Conservation (phyloP, 2,888 invertebrate species). For the Caenorhabditis angaria region DNA sequence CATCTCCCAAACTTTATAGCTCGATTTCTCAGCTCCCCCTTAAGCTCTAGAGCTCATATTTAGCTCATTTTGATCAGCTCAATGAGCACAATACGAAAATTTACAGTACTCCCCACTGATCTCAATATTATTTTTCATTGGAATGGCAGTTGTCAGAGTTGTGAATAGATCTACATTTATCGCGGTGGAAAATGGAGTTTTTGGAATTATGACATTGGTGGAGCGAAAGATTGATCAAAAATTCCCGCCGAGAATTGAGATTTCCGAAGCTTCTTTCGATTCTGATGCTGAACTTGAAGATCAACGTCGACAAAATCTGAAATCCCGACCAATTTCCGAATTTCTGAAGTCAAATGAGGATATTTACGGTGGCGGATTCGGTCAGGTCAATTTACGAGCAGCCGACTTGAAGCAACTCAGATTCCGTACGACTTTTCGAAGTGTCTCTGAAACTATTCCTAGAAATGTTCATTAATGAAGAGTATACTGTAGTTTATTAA, state of each 20-base stretch:
- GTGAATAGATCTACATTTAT: constrained; percentile 57
- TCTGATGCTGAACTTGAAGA: neutral
- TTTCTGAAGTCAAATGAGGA: constrained; percentile 53
- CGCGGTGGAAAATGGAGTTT: constrained; percentile 57
- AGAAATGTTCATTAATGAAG: too few species aligned
- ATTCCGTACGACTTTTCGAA: neutral
- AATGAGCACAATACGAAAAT: too few species aligned
- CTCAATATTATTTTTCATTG: constrained; percentile 54
- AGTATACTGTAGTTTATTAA: too few species aligned
- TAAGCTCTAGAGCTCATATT: too few species aligned
- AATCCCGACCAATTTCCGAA: constrained; percentile 53
- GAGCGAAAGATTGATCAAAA: constrained; percentile 19
- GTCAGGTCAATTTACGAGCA: constrained; percentile 50
- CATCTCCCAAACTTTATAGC: neutral
- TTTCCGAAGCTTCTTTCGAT: neutral
- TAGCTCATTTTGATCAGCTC: too few species aligned
- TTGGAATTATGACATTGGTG: constrained; percentile 42
- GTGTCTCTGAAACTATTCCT: neutral
- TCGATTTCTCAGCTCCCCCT: too few species aligned
- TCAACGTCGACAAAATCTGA: constrained; percentile 37
- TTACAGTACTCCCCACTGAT: constrained; percentile 45
- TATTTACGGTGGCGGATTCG: constrained; percentile 58
- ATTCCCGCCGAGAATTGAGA: neutral
- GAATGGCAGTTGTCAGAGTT: constrained; percentile 56
- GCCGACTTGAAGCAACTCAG: constrained; percentile 38